phyloP scores from a whole-genome alignment of 2,113 vertebrate genomes.

The Oreochromis niloticus region DNA sequence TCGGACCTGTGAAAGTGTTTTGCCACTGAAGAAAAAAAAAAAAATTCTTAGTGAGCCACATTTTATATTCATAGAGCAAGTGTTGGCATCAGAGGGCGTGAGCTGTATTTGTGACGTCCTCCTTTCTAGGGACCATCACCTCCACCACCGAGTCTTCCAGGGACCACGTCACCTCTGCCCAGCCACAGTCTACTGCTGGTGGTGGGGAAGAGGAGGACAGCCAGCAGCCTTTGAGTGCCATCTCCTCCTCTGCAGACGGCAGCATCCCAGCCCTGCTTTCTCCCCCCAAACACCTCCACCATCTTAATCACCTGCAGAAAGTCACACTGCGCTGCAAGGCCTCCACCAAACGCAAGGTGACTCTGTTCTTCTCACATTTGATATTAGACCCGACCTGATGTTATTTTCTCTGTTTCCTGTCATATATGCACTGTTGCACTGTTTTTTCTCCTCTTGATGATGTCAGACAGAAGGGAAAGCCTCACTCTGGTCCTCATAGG shows the following conservation, averaged over 20 bases:
- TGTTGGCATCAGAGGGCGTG: neutral
- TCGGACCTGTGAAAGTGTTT: neutral
- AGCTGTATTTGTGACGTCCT: neutral
- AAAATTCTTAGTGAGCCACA: neutral
- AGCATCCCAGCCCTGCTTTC: conserved; percentile 25
- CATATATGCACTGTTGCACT: neutral
- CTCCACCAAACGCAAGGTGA: conserved; percentile 87
- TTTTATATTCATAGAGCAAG: neutral
- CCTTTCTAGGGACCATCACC: conserved; percentile 8
- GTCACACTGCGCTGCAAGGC: conserved; percentile 75
- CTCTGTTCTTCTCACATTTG: neutral
- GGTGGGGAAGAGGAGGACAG: neutral
- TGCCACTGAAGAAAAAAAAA: neutral
- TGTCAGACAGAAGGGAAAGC: neutral
- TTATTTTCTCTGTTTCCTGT: neutral
- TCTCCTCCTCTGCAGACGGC: conserved; percentile 67
- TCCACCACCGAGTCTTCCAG: conserved; percentile 2
- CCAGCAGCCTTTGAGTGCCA: conserved; percentile 57
- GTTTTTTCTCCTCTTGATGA: neutral
- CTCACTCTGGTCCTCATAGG: neutral
- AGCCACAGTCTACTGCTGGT: neutral
- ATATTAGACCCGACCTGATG: neutral
- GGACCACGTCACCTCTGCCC: neutral
- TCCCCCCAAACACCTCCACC: conserved; percentile 8
- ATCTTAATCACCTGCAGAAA: conserved; percentile 60